phyloP scores from a whole-genome alignment of 1,140 invertebrate genomes.

The Prorops nasuta region DNA sequence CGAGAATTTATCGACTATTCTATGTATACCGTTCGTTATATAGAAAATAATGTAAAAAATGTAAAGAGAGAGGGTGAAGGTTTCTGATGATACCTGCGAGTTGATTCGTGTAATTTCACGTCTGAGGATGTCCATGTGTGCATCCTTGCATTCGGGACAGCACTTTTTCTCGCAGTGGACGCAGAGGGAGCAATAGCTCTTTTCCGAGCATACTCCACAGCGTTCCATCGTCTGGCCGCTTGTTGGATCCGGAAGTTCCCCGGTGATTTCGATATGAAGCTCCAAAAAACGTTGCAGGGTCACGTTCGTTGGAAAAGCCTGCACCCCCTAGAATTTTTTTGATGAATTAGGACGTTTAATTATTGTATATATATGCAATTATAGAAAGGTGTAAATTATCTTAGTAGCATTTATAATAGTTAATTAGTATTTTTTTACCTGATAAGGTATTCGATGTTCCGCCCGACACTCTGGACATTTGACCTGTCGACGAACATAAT shows the following conservation, averaged over 20 bases:
- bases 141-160: conserved; percentile 86
- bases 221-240: conserved; percentile 83
- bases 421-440: too few relatives aligned
- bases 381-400: too few relatives aligned
- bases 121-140: conserved; percentile 93
- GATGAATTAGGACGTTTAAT: too few relatives aligned
- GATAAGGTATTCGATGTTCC: conserved; percentile 95
- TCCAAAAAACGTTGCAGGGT: conserved; percentile 94
- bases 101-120: conserved; percentile 92
- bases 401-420: too few relatives aligned
- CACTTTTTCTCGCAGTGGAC: conserved; percentile 94
- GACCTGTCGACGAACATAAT: conserved; percentile 91
- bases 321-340: too few relatives aligned
- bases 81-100: conserved; percentile 88
- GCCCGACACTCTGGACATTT: conserved; percentile 99
- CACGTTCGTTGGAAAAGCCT: conserved; percentile 94
- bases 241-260: conserved; percentile 85
- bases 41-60: too few relatives aligned
- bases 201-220: conserved; percentile 91
- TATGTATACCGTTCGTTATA: too few relatives aligned
- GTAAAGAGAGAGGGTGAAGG: too few relatives aligned
- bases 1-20: too few relatives aligned
- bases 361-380: too few relatives aligned
- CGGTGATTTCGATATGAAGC: conserved; percentile 90
- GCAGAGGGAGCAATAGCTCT: conserved; percentile 85